Evolutionary conservation across 2,797 vertebrate species (phyloP).

Genomic region (Sphaeramia orbicularis): DNA sequence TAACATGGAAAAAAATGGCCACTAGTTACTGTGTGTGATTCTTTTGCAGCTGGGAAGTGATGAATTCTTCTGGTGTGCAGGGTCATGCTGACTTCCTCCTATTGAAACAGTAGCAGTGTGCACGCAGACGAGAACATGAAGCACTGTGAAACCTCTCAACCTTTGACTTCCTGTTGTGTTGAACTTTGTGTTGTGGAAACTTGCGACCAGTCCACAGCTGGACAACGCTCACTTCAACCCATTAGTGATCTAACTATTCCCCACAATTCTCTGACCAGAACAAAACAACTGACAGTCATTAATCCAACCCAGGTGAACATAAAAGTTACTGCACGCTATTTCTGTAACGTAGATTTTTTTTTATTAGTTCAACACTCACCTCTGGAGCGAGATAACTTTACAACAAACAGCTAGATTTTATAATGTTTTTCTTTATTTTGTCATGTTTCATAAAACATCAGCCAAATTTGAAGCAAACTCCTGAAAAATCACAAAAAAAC

Average conservation of each 20-base stretch:
- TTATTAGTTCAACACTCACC: no score
- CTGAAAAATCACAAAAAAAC: no score
- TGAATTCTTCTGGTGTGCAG: slow-evolving; percentile 57
- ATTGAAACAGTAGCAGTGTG: slow-evolving; percentile 85
- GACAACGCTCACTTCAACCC: slow-evolving; percentile 10
- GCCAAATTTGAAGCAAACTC: no score
- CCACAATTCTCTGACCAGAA: not conserved
- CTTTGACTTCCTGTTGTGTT: slow-evolving; percentile 75
- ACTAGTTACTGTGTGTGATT: not conserved
- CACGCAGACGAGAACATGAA: slow-evolving; percentile 23
- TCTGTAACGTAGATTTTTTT: no score
- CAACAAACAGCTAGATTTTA: no score
- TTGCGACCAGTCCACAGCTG: slow-evolving; percentile 61
- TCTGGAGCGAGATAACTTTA: no score
- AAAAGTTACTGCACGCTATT: not conserved
- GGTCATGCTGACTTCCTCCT: slow-evolving; percentile 78
- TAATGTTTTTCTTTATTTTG: no score
- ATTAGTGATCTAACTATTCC: not conserved
- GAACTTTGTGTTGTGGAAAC: no score
- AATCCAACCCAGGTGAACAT: not conserved
- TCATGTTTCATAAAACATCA: no score
- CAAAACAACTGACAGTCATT: not conserved
- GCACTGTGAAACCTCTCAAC: slow-evolving; percentile 48
- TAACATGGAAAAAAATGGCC: not conserved
- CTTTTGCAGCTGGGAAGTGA: slow-evolving; percentile 28